These are phyloP conservation scores for Gryllus bimaculatus DNA, from an alignment of 1,140 invertebrate genomes.

Conservation along the genomic window DNA sequence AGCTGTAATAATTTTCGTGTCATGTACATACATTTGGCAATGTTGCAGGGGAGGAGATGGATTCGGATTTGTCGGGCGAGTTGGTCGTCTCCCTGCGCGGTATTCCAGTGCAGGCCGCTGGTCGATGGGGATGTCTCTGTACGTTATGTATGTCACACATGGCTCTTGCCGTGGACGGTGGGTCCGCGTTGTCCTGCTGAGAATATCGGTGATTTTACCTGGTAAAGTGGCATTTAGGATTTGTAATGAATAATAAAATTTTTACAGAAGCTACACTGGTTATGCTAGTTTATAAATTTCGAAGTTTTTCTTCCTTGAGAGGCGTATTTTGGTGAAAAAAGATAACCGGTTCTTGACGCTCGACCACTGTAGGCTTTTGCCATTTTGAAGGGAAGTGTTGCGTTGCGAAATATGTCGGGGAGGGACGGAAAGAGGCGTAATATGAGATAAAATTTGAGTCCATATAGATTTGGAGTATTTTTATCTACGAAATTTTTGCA, in stretches of 20 bases:
- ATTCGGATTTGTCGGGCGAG: conserved; percentile 19
- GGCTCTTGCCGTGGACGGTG: conserved; percentile 15
- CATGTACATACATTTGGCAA: conserved; percentile 6
- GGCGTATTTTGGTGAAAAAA: not conserved
- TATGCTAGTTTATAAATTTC: not conserved
- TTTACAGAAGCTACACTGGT: not conserved
- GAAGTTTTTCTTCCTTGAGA: not conserved
- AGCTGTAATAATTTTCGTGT: not conserved
- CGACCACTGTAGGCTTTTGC: not conserved
- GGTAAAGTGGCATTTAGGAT: conserved; percentile 9
- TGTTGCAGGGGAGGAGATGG: conserved; percentile 21
- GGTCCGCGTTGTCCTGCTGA: not conserved
- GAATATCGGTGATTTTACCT: conserved; percentile 4
- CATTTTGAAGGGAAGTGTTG: not conserved
- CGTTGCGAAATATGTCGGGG: not conserved
- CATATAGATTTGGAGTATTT: too few relatives aligned
- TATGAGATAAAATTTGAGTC: too few relatives aligned
- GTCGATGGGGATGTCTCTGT: conserved; percentile 23
- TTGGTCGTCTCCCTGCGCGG: conserved; percentile 17
- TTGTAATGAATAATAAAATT: not conserved
- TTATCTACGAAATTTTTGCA: too few relatives aligned
- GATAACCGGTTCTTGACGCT: not conserved
- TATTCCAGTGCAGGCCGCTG: conserved; percentile 23
- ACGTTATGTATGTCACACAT: conserved; percentile 24
- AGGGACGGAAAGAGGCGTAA: too few relatives aligned